A percentile compares a stretch with the other conserved stretches of the same genome.
Evolutionary conservation across 1,140 invertebrate genomes (phyloP).

Genomic region (Manduca sexta): DNA sequence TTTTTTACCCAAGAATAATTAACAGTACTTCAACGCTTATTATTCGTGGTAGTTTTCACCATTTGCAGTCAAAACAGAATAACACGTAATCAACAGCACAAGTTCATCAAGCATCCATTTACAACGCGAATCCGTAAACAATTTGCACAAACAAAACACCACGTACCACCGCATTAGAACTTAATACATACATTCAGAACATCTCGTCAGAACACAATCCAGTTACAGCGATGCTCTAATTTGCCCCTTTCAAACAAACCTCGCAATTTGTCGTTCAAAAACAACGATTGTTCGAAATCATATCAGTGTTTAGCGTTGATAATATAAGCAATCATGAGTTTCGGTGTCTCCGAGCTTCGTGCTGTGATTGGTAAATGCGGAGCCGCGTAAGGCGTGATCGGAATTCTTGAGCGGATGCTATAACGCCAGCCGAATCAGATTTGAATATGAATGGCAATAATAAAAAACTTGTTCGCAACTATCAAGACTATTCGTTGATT

Average conservation of each 20-base stretch:
- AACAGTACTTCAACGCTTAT: no score
- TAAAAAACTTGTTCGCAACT: conserved; percentile 31
- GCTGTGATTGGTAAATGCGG: conserved; percentile 29
- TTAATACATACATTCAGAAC: no score
- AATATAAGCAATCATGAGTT: conserved; percentile 47
- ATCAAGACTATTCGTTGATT: conserved; percentile 29
- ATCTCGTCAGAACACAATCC: not conserved
- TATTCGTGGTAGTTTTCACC: no score
- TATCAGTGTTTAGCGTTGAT: conserved; percentile 32
- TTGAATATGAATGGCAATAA: conserved; percentile 46
- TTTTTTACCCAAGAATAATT: no score
- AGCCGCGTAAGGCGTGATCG: conserved; percentile 28
- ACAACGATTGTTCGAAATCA: conserved; percentile 19
- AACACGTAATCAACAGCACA: no score
- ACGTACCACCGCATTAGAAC: no score
- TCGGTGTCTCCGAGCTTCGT: conserved; percentile 29
- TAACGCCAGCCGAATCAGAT: conserved; percentile 38
- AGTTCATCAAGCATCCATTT: no score
- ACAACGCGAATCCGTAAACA: no score
- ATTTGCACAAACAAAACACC: no score
- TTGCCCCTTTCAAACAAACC: conserved; percentile 4
- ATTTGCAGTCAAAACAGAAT: no score
- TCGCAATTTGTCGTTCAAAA: conserved; percentile 10
- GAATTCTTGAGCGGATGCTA: conserved; percentile 25
- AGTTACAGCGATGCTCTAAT: not conserved